These are phyloP conservation scores for Hylomyscus alleni DNA, from an alignment of 2,797 vertebrate genomes.

Conservation along the genomic window DNA sequence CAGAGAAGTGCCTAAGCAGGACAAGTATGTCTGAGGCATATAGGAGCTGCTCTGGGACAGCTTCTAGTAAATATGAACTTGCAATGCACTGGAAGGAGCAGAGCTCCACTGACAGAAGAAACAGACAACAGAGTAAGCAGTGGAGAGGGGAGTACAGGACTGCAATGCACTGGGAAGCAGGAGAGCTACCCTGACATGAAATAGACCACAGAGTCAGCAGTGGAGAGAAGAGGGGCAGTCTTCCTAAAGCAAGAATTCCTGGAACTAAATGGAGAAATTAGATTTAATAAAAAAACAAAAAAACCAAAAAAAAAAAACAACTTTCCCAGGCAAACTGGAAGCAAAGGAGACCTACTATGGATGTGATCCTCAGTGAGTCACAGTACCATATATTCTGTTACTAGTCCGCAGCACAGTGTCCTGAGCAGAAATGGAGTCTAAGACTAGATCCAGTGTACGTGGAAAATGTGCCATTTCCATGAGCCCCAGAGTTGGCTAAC, in stretches of 20 bases:
- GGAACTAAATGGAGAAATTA: neutral
- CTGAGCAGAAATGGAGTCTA: neutral
- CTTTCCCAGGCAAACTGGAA: neutral
- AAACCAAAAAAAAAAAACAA: too few relatives aligned
- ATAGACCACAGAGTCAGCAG: neutral
- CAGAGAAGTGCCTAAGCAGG: neutral
- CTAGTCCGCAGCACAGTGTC: neutral
- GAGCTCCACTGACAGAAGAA: neutral
- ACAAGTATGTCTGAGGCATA: neutral
- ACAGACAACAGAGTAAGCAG: neutral
- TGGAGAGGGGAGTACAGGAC: neutral
- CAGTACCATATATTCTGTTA: accelerated
- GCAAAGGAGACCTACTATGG: too few relatives aligned
- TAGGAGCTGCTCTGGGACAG: neutral
- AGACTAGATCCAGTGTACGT: neutral
- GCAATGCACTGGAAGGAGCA: neutral
- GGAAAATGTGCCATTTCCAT: neutral
- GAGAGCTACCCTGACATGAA: neutral
- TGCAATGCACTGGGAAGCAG: neutral
- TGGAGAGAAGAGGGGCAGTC: neutral
- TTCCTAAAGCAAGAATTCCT: neutral
- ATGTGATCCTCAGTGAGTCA: too few relatives aligned
- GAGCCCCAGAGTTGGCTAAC: neutral
- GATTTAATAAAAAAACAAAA: neutral
- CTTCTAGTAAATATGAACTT: neutral